phyloP scores from a whole-genome alignment of 2,888 invertebrate genomes.

The Omphaloscelis lunosa region DNA sequence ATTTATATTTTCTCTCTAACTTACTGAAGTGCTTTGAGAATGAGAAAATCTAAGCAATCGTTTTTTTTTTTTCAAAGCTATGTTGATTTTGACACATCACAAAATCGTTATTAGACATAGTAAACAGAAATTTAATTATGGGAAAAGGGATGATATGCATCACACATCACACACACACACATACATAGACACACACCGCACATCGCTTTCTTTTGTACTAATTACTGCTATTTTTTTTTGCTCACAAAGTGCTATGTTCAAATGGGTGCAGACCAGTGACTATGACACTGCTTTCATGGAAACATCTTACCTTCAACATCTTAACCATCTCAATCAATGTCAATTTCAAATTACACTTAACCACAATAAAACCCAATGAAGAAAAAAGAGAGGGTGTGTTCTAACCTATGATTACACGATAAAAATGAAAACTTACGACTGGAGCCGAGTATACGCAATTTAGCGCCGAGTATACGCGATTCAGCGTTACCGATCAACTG shows the following conservation, averaged over 20 bases:
- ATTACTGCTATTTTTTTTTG: neutral
- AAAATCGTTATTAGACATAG: neutral
- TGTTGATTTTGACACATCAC: neutral
- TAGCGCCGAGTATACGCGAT: no score
- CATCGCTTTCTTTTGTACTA: neutral
- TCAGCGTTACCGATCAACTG: no score
- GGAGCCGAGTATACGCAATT: no score
- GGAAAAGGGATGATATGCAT: neutral
- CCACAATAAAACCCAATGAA: neutral
- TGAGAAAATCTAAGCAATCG: neutral
- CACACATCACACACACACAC: no score
- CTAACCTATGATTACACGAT: no score
- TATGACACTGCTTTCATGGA: neutral
- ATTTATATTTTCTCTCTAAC: conserved; percentile 35
- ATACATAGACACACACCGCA: no score
- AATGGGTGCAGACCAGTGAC: neutral
- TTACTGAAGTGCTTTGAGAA: neutral
- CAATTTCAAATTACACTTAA: neutral
- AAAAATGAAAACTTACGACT: no score
- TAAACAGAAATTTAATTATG: neutral
- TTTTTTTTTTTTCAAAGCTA: neutral
- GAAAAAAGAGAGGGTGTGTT: neutral
- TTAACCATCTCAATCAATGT: neutral
- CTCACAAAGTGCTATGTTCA: neutral
- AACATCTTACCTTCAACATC: no score